Conservation (phyloP, 2,888 invertebrate species). For the Acronicta aceris region DNA sequence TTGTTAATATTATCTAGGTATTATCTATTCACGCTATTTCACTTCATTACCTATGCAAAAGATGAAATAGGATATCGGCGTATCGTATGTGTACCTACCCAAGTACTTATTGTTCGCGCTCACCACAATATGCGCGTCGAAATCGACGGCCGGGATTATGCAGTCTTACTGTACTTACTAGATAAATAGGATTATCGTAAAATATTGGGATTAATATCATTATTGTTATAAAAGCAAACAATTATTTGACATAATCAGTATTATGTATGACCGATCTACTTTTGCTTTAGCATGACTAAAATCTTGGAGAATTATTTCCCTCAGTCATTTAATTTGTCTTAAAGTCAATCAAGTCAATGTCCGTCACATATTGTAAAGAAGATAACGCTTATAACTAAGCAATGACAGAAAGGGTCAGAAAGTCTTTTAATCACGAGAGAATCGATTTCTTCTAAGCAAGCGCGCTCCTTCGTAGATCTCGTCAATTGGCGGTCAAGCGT, state of each 20-base stretch:
- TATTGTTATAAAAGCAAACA: constrained; percentile 5
- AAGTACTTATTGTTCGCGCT: constrained; percentile 25
- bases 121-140: constrained; percentile 14
- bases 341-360: too few relatives aligned
- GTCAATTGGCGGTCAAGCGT: too few relatives aligned
- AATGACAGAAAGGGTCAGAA: too few relatives aligned
- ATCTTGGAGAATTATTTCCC: too few relatives aligned
- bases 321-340: too few relatives aligned
- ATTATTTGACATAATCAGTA: constrained; percentile 8
- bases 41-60: constrained; percentile 15
- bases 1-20: constrained; percentile 53
- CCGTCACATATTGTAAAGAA: too few relatives aligned
- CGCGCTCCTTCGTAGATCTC: too few relatives aligned
- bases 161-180: constrained; percentile 22
- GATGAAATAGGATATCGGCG: constrained; percentile 27
- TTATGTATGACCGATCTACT: constrained; percentile 8
- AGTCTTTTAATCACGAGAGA: too few relatives aligned
- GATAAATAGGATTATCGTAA: constrained; percentile 23
- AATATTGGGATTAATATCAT: constrained; percentile 27
- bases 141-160: constrained; percentile 27
- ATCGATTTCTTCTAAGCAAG: too few relatives aligned
- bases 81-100: constrained; percentile 9
- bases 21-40: constrained; percentile 35
- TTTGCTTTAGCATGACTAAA: background rate
- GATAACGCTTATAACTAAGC: too few relatives aligned